These are phyloP conservation scores for Steinernema khuongi DNA, from an alignment of 1,140 invertebrate genomes.

Conservation along the genomic window DNA sequence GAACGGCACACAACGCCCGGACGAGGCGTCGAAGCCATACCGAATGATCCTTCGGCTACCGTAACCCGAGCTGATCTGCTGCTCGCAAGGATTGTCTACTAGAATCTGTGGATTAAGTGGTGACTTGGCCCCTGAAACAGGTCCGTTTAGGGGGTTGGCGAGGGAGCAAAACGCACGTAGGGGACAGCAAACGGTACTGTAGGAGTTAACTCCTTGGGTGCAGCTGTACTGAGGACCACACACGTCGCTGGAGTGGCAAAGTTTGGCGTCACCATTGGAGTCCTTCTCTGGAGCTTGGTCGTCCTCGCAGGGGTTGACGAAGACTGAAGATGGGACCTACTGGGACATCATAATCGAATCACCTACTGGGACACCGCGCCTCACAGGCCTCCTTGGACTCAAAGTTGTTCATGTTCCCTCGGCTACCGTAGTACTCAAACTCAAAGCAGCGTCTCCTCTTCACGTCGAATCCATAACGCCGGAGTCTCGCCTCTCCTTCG, in stretches of 20 bases:
- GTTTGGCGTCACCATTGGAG: background rate
- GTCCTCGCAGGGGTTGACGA: background rate
- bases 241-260: background rate
- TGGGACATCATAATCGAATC: background rate
- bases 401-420: conserved; percentile 51
- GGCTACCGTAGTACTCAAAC: conserved; percentile 43
- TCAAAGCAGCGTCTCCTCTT: conserved; percentile 38
- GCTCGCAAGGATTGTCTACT: background rate
- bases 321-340: background rate
- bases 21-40: background rate
- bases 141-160: no score
- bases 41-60: background rate
- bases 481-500: conserved; percentile 26
- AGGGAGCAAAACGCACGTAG: background rate
- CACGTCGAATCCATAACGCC: conserved; percentile 39
- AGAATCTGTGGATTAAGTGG: no score
- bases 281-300: background rate
- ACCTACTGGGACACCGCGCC: conserved; percentile 8
- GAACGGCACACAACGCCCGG: conserved; percentile 1
- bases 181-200: background rate
- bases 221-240: background rate
- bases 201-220: background rate
- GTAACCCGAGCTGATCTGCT: background rate
- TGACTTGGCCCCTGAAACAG: background rate
- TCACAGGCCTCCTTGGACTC: conserved; percentile 30